Evolutionary conservation across 1,140 invertebrate genomes (phyloP), one percentile per base, ranked within the genome.

Genomic region (Mesaphorura yosii): DNA sequence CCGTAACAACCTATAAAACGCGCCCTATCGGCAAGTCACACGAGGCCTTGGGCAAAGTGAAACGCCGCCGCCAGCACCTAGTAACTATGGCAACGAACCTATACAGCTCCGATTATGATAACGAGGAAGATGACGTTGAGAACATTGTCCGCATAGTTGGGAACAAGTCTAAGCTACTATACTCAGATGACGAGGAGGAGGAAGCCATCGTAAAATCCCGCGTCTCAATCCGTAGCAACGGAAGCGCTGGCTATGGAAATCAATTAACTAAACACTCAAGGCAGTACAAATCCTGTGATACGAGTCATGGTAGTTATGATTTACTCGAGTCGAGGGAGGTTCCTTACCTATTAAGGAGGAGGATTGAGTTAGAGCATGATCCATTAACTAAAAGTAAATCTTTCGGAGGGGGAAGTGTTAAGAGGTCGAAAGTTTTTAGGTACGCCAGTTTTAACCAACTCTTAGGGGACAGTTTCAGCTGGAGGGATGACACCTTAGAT

Each of bases 221-320:
- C n/a, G n/a, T 31, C 48, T 50, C 31, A 38, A 38, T 50, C 48
- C 27, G 47, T 34, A n/a, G 47, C 47, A n/a, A 34, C n/a, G n/a
- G n/a, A n/a, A n/a, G n/a, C n/a, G n/a, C n/a, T n/a, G n/a, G n/a
- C n/a, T n/a, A n/a, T n/a, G n/a, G n/a, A 51, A 22, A 19, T 51
- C 23, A 51, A 51, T 41, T n/a, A n/a, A n/a, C n/a, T n/a, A n/a
- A n/a, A n/a, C n/a, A n/a, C n/a, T n/a, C n/a, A n/a, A n/a, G n/a
- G n/a, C n/a, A n/a, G n/a, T n/a, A n/a, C n/a, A n/a, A n/a, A n/a
- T n/a, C n/a, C n/a, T n/a, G n/a, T n/a, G 54, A 47, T 22, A 54
- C 51, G 42, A 57, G 55, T 55, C 58, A 53, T 39, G 58, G 58
- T 26, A 57, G 54, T 31, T 60, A 60, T 44, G 58, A 60, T 41